Evolutionary conservation across 2,888 invertebrate species (phyloP), one percentile per base, ranked within the genome.

Genomic region (Sinhomidia bicolor): DNA sequence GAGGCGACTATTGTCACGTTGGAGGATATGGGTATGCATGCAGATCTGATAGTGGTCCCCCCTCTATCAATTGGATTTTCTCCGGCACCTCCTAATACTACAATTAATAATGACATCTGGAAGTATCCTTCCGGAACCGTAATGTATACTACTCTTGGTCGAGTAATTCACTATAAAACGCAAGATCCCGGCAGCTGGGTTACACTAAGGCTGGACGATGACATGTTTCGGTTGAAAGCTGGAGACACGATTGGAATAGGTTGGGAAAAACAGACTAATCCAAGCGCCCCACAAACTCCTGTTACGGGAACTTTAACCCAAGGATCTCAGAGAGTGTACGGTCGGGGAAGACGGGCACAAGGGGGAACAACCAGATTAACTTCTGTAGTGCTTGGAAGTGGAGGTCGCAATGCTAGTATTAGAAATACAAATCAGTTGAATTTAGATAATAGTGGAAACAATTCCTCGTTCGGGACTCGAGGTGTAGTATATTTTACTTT

Each of bases 91-190:
- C 23, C 83, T 5, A 47, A 47, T 12, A 32, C 51, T 10, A 23
- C 83, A n/a, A 32, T 17, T 23, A 20, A 78, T 6, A 74, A 74
- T 14, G 85, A 85, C 20, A 68, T 85, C 29, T 91, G 91, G 91
- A 90, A 62, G 36, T 85, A 91, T 84, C 84, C 90, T 4, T 44
- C 32, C 17, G 91, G 91, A 3, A 81, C 91, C 1, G 84, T 91
- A 1, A 68, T 91, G 71, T 88, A 86, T 20, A 85, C 85, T 7
- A 93, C 93, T 90, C 93, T 93, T 92, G 93, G 94, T n/a, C 93
- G 93, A 82, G 93, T 93, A 17, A 93, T 93, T 12, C 93, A 94
- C 89, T 94, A 93, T 91, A 93, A 93, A 91, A 93, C 93, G 12
- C 92, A 93, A 23, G 93, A 93, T 90, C 91, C 93, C n/a, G 92